A percentile compares a stretch with the other conserved stretches of the same genome.
Conservation (phyloP, 2,888 invertebrate genomes). For the Emmelina monodactyla region DNA sequence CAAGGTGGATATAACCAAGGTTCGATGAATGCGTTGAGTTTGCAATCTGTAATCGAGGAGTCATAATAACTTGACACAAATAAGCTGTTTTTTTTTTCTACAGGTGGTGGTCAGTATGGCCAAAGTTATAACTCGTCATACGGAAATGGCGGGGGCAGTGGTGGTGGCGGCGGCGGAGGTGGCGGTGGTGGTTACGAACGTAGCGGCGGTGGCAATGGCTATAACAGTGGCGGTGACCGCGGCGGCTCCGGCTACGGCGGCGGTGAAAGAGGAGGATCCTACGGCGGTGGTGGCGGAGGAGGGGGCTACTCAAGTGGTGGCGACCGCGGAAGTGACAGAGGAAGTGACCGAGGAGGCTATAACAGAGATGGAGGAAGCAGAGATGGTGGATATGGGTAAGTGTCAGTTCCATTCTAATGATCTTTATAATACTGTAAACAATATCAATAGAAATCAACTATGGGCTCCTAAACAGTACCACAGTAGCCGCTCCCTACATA, state of each 20-base stretch:
- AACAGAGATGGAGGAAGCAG: slow-evolving; percentile 67
- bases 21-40: slow-evolving; percentile 6
- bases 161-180: slow-evolving; percentile 16
- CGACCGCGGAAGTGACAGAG: slow-evolving; percentile 50
- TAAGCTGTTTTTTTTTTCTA: background rate
- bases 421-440: too few relatives aligned
- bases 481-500: too few relatives aligned
- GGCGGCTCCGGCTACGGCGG: slow-evolving; percentile 35
- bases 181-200: slow-evolving; percentile 19
- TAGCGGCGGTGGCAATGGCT: slow-evolving; percentile 29
- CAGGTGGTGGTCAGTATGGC: slow-evolving; percentile 22
- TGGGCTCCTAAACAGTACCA: too few relatives aligned
- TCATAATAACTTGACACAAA: background rate
- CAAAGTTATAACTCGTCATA: slow-evolving; percentile 39
- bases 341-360: slow-evolving; percentile 55
- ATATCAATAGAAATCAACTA: too few relatives aligned
- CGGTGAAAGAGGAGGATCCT: slow-evolving; percentile 45
- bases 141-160: slow-evolving; percentile 29
- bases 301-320: slow-evolving; percentile 43
- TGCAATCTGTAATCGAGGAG: too few relatives aligned
- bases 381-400: slow-evolving; percentile 69
- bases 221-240: slow-evolving; percentile 21
- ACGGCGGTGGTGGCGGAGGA: slow-evolving; percentile 38
- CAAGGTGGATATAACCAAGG: slow-evolving; percentile 39
- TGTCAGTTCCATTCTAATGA: slow-evolving; percentile 18